A percentile compares a stretch with the other conserved stretches of the same genome.
Evolutionary conservation across 2,797 vertebrate genomes (phyloP).

Genomic region (Dallia pectoralis): DNA sequence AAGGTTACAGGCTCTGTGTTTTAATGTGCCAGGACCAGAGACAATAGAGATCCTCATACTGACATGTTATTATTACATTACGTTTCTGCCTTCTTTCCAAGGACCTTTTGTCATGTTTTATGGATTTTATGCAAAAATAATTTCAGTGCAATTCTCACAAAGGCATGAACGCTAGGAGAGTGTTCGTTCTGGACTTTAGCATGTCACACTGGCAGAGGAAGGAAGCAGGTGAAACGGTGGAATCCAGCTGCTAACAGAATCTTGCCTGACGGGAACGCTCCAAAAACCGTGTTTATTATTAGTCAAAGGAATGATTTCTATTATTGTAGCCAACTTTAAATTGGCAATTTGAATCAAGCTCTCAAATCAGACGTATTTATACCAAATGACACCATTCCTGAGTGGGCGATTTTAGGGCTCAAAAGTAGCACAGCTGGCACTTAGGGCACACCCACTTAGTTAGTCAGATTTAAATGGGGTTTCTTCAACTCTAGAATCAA

Average conservation of each 20-base stretch:
- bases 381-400: background rate
- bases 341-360: background rate
- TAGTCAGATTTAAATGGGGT: too few relatives aligned
- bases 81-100: background rate
- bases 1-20: background rate
- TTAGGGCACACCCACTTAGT: too few relatives aligned
- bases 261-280: background rate
- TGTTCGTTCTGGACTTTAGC: background rate
- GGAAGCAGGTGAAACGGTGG: background rate
- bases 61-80: background rate
- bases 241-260: background rate
- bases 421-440: background rate
- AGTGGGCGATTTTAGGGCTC: background rate
- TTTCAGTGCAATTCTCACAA: background rate
- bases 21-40: background rate
- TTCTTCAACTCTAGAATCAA: too few relatives aligned
- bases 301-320: background rate
- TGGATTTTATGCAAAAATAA: constrained; percentile 3
- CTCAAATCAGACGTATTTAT: background rate
- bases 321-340: background rate
- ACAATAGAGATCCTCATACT: background rate
- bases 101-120: background rate
- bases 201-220: background rate
- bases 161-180: background rate
- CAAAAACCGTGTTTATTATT: background rate